Percentiles rank a stretch among this genome's conserved stretches.
phyloP scores from a whole-genome alignment of 2,113 vertebrate genomes.

The Atherinomorus stipes region DNA sequence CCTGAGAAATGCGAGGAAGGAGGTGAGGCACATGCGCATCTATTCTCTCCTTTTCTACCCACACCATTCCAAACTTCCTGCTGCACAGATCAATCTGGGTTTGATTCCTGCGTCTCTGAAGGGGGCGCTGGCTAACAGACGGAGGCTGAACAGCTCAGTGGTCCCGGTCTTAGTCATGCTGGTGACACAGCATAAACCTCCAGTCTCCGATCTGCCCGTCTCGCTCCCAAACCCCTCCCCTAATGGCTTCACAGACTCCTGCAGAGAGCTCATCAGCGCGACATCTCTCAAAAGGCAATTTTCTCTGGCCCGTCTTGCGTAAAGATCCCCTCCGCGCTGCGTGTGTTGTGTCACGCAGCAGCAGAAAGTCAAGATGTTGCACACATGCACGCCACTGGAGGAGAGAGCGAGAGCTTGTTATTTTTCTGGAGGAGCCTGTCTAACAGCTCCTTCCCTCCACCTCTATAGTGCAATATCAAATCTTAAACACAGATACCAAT shows the following conservation, averaged over 20 bases:
- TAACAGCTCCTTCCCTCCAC: slow-evolving; percentile 25
- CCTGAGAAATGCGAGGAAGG: slow-evolving; percentile 97
- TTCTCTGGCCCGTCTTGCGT: slow-evolving; percentile 63
- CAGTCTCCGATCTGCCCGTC: slow-evolving; percentile 20
- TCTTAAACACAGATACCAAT: slow-evolving; percentile 42
- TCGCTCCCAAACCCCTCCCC: slow-evolving; percentile 46
- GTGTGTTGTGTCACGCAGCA: slow-evolving; percentile 58
- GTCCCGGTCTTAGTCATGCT: slow-evolving; percentile 24
- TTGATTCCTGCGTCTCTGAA: slow-evolving; percentile 19
- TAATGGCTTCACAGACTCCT: slow-evolving; percentile 69
- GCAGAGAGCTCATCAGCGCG: slow-evolving; percentile 68
- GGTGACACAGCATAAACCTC: slow-evolving; percentile 55
- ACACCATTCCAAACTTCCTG: slow-evolving; percentile 11
- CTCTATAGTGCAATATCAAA: slow-evolving; percentile 26
- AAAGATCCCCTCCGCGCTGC: slow-evolving; percentile 58
- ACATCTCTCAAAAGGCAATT: slow-evolving; percentile 74
- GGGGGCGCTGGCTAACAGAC: slow-evolving; percentile 50
- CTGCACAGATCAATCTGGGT: slow-evolving; percentile 6
- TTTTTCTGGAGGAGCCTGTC: slow-evolving; percentile 34
- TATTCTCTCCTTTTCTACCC: not conserved
- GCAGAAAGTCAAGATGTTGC: slow-evolving; percentile 45
- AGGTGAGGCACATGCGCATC: slow-evolving; percentile 82
- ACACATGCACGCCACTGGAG: slow-evolving; percentile 40
- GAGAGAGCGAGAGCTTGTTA: slow-evolving; percentile 39
- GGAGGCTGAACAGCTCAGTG: slow-evolving; percentile 43